Base-by-base conservation (phyloP, 2,113 vertebrate species). In the Sander lucioperca region DNA sequence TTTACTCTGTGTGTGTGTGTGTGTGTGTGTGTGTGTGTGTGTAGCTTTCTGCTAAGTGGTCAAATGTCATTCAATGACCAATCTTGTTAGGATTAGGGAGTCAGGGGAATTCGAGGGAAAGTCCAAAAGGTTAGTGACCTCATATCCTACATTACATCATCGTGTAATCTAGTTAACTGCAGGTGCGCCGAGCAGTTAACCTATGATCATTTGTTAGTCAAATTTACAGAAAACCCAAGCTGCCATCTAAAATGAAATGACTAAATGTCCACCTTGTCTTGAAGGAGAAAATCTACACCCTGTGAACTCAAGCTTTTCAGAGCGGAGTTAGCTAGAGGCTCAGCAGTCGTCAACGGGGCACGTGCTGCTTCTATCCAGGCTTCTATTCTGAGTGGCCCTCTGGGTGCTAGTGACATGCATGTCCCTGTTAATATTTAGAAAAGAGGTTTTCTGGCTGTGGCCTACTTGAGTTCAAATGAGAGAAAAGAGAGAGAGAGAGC, bases 371-470 rank as follows among this genome's bases (percentile, higher is more conserved):
- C 84, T 77, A 90, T 83, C 84, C 82, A 80, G 88, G 91, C 87
- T 86, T 91, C 94, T 96, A 95, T 95, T 96, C 93, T 94, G 92
- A 94, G 94, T 86, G 83, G 86, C 91, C 95, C 95, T 83, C 82
- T 74, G 95, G 94, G 91, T 86, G 19, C 82, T 63, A 77, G 87
- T 88, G 91, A 93, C 92, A 92, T 84, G 92, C 90, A 83, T 83
- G 94, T 92, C 94, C 90, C 92, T 87, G 92, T 89, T 93, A 94
- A 93, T 91, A 93, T 91, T 91, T 90, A 91, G 89, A 93, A 94
- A 95, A 93, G 93, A 94, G 95, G 91, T 92, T 93, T 92, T 91
- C 85, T 91, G 88, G 90, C 92, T 86, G 73, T 93, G 94, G 82
- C 94, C 95, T 95, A 94, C 84, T 94, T 95, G 85, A 80, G 86